These are phyloP conservation scores for Graptemys geographica DNA, from an alignment of 2,797 vertebrate species.

Conservation along the genomic window DNA sequence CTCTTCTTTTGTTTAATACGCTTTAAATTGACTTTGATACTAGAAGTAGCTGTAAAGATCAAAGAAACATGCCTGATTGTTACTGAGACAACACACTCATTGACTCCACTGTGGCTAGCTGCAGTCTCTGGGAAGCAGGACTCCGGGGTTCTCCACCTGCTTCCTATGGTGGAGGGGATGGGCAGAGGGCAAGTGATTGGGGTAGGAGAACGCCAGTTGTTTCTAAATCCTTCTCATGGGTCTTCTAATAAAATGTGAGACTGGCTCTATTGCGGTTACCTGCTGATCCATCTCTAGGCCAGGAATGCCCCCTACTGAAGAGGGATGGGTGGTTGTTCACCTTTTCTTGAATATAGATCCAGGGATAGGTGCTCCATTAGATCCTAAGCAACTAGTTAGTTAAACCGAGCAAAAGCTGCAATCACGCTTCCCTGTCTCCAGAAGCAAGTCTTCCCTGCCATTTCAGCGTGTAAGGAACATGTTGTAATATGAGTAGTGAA, in stretches of 20 bases:
- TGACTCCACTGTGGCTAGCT: background rate
- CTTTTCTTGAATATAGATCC: background rate
- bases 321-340: background rate
- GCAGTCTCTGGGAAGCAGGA: background rate
- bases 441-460: background rate
- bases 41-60: background rate
- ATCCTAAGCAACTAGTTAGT: background rate
- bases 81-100: background rate
- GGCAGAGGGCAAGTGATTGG: background rate
- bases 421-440: background rate
- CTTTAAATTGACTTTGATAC: background rate
- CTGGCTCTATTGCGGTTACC: background rate
- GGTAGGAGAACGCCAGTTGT: background rate
- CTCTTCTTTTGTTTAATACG: background rate
- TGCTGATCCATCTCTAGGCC: background rate
- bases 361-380: background rate
- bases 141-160: background rate
- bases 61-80: background rate
- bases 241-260: background rate
- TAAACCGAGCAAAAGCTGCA: background rate
- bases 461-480: background rate
- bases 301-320: too few species aligned
- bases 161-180: background rate
- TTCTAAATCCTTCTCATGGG: background rate
- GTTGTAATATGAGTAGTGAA: background rate